phyloP scores from a whole-genome alignment of 2,113 vertebrate genomes.

The Ctenodactylus gundi region DNA sequence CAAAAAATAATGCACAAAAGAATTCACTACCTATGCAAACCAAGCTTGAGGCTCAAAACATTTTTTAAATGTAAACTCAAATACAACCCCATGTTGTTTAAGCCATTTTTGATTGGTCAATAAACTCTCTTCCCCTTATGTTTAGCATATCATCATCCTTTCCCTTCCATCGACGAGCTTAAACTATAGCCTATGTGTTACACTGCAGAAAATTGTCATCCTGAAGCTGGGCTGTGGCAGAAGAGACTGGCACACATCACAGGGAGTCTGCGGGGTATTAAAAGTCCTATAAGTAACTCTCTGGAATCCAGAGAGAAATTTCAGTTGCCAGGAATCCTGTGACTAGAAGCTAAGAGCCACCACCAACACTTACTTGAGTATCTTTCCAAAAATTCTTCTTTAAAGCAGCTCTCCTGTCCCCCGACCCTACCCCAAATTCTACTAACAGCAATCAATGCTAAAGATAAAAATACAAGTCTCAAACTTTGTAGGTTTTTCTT shows the following conservation, averaged over 20 bases:
- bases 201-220: not conserved
- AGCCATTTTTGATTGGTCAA: not conserved
- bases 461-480: constrained; percentile 60
- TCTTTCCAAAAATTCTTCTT: not conserved
- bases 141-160: not conserved
- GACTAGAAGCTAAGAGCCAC: not conserved
- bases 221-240: not conserved
- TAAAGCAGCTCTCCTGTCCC: not conserved
- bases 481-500: too few relatives aligned
- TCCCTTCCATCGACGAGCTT: not conserved
- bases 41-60: not conserved
- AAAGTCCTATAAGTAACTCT: not conserved
- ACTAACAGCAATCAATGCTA: constrained; percentile 52
- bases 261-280: not conserved
- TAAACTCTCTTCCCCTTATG: not conserved
- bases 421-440: not conserved
- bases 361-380: not conserved
- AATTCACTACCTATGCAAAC: not conserved
- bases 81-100: not conserved
- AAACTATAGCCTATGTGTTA: not conserved
- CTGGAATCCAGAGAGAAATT: not conserved
- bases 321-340: not conserved
- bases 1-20: not conserved
- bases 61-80: not conserved
- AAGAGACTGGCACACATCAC: not conserved